A percentile compares a stretch with the other conserved stretches of the same genome.
Conservation (phyloP, 2,113 vertebrate species). For the Myiagra hebetior region DNA sequence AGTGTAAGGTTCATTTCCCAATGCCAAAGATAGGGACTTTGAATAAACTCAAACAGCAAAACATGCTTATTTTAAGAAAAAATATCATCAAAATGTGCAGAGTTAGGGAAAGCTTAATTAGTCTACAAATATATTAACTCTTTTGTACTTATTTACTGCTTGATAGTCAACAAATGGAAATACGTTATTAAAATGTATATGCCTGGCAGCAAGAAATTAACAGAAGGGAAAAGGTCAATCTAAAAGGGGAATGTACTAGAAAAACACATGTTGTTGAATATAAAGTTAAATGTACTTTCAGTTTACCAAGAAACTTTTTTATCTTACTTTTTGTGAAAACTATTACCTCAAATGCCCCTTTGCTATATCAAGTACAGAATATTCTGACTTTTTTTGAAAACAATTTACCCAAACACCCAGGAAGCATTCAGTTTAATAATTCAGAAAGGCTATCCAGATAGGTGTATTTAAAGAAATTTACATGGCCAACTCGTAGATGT, state of each 20-base stretch:
- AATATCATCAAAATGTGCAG: neutral
- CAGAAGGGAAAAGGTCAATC: constrained; percentile 33
- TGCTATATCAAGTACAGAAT: neutral
- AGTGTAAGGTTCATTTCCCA: neutral
- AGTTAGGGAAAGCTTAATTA: neutral
- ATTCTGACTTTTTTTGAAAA: neutral
- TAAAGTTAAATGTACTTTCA: neutral
- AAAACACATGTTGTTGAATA: neutral
- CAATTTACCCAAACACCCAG: neutral
- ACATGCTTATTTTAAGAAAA: constrained; percentile 15
- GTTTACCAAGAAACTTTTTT: neutral
- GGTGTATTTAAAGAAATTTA: neutral
- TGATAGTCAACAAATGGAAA: neutral
- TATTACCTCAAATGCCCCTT: neutral
- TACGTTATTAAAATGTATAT: neutral
- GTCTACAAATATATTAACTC: neutral
- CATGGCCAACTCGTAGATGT: neutral
- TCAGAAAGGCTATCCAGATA: neutral
- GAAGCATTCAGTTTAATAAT: neutral
- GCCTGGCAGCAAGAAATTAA: neutral
- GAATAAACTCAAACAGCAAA: neutral
- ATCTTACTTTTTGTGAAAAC: neutral
- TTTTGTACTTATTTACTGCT: neutral
- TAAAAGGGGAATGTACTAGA: constrained; percentile 2
- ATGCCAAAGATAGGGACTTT: neutral